phyloP scores from a whole-genome alignment of 1,140 invertebrate species.

The Drosophila pectinifera region DNA sequence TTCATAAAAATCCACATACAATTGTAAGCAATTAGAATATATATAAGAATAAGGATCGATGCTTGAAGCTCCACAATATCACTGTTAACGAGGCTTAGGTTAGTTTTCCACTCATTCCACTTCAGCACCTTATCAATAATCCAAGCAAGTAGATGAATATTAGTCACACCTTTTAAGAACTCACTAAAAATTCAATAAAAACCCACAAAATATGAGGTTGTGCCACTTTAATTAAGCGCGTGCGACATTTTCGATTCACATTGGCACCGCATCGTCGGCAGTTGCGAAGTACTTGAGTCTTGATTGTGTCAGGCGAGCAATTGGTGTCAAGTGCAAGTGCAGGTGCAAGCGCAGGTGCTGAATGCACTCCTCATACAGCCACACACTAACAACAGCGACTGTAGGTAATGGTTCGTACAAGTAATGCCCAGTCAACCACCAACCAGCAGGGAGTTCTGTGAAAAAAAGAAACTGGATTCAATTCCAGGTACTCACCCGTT shows the following conservation, averaged over 20 bases:
- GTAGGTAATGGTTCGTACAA: conserved; percentile 61
- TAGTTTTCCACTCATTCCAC: not conserved
- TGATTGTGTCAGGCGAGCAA: conserved; percentile 62
- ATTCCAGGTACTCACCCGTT: conserved; percentile 26
- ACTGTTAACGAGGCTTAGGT: not conserved
- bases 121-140: too few relatives aligned
- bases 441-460: conserved; percentile 22
- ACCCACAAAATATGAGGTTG: conserved; percentile 3
- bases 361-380: conserved; percentile 46
- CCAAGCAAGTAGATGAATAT: not conserved
- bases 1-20: not conserved
- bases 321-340: conserved; percentile 43
- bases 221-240: conserved; percentile 19
- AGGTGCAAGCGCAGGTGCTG: conserved; percentile 52
- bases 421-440: conserved; percentile 18
- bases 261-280: conserved; percentile 37
- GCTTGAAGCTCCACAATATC: too few relatives aligned
- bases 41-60: not conserved
- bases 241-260: conserved; percentile 24
- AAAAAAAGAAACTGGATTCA: conserved; percentile 18
- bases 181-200: not conserved
- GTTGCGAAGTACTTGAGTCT: conserved; percentile 32
- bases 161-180: conserved; percentile 5
- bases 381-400: conserved; percentile 58
- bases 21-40: not conserved